Evolutionary conservation across 2,888 invertebrate species (phyloP), one percentile per base, ranked within the genome.

Genomic region (Amphipoea lucens): DNA sequence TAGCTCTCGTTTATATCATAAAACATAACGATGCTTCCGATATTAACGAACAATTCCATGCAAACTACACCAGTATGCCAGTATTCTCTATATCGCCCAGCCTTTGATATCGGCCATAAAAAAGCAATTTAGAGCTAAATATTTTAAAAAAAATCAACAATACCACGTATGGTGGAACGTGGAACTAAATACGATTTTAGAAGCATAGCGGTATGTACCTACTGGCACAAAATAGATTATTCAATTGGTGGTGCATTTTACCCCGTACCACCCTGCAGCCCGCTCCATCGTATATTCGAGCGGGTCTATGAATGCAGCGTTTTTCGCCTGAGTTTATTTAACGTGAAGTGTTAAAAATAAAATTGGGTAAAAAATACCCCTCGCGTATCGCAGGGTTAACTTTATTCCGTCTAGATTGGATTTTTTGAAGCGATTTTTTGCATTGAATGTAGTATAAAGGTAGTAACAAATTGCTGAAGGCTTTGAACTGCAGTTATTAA

Each of bases 201-300:
- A 42, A 67, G 65, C 54, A 75, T 76, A 79, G 60, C 20, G 72
- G 60, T 78, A 78, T 67, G 81, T 87, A 91, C 36, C 36, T 36
- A 36, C 90, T 68, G 20, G 80, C 88, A 82, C 82, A 88, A 93
- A 93, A 94, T 93, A 93, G 93, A 94, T 95, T 94, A 95, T 95
- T 95, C 94, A 94, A 94, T 95, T 92, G 93, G 90, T 89, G 93
- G 91, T 89, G 91, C 92, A 93, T 90, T 94, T 94, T 93, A 91
- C 86, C 90, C 80, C 70, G 77, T 76, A 75, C 87, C 82, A 83
- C 89, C 87, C 85, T 87, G 85, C 79, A 79, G 75, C 76, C 45
- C 81, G 83, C 89, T 79, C 86, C 85, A 87, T 85, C 87, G 88
- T 88, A 89, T 89, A 86, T 91, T 91, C 89, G 90, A 87, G 88